phyloP scores from a whole-genome alignment of 2,113 vertebrate genomes.

The Nothoprocta pentlandii region DNA sequence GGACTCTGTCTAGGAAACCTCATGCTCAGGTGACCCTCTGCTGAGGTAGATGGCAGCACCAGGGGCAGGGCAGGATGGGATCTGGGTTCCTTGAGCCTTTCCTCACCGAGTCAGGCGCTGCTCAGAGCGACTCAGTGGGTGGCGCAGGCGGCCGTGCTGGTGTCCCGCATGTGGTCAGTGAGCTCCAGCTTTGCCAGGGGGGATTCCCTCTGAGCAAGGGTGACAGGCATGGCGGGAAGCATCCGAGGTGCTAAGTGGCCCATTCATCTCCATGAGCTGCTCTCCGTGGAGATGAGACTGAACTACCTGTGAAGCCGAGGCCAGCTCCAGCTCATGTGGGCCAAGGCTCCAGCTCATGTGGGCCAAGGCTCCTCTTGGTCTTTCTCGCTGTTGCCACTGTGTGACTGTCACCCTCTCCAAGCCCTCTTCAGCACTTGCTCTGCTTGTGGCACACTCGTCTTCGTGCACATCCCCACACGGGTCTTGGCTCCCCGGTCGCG shows the following conservation, averaged over 20 bases:
- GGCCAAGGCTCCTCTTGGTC: neutral
- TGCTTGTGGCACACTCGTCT: neutral
- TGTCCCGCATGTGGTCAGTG: neutral
- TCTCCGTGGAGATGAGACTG: neutral
- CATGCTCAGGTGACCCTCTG: neutral
- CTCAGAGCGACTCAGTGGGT: neutral
- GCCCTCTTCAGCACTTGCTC: neutral
- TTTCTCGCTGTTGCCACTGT: fast-evolving
- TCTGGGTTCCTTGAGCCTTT: neutral
- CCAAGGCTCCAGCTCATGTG: neutral
- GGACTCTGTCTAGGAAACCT: neutral
- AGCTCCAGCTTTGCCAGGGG: neutral
- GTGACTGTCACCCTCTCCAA: neutral
- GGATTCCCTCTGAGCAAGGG: neutral
- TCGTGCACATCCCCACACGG: neutral
- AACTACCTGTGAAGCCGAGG: neutral
- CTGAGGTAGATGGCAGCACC: neutral
- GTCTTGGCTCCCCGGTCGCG: neutral
- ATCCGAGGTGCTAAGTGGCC: neutral
- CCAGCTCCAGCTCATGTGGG: neutral
- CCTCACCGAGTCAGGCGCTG: neutral
- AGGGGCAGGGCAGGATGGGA: neutral
- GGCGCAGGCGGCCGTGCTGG: neutral
- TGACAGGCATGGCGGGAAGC: neutral
- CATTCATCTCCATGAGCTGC: neutral